A percentile compares a stretch with the other conserved stretches of the same genome.
Conservation (phyloP, 1,140 invertebrate genomes). For the Brachionus plicatilis region DNA sequence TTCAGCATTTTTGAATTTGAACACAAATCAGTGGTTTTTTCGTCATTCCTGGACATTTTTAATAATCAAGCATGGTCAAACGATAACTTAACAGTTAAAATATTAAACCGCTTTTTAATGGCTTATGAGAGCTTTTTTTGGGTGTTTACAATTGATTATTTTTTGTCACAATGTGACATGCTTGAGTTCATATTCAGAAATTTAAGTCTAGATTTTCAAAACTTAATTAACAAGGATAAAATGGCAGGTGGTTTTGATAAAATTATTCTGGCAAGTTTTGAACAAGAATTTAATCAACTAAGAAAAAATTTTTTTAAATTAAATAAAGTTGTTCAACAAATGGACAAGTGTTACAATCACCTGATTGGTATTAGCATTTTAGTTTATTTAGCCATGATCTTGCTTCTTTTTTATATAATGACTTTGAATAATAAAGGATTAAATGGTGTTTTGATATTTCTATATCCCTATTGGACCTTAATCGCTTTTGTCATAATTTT, state of each 20-base stretch:
- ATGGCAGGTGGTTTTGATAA: not conserved
- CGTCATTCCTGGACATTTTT: not conserved
- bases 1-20: not conserved
- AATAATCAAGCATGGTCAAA: conserved; percentile 4
- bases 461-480: conserved; percentile 8
- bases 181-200: not conserved
- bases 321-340: not conserved
- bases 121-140: not conserved
- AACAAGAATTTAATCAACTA: not conserved
- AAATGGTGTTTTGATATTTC: not conserved
- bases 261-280: not conserved
- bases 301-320: not conserved
- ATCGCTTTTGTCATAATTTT: conserved; percentile 1
- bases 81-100: not conserved
- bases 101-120: not conserved
- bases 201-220: not conserved
- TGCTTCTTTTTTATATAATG: conserved; percentile 24
- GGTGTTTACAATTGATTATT: not conserved
- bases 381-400: not conserved
- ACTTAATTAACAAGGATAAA: not conserved
- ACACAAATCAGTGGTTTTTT: not conserved
- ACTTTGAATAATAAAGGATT: not conserved
- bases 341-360: conserved; percentile 13
- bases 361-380: not conserved
- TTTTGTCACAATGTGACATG: not conserved